Base-by-base conservation (phyloP, 35 echinoderm and acorn worm genomes). In the Patiria miniata region DNA sequence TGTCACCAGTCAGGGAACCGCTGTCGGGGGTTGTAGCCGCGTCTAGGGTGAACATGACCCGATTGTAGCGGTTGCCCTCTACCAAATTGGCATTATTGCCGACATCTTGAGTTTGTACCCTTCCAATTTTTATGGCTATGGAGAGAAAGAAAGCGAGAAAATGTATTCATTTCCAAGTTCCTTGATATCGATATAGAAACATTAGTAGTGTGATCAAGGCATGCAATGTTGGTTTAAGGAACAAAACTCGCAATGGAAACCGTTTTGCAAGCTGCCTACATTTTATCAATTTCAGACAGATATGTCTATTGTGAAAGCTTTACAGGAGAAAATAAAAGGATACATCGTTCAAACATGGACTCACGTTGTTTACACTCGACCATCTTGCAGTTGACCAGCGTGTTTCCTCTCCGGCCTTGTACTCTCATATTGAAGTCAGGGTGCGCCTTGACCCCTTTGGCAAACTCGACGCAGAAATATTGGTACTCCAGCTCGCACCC, bases 391-490 rank as follows among this genome's bases (percentile, higher is more conserved):
- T 86, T 40, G 21, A 86, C 15, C 2, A 86, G 37, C 7, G 37
- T 12, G 68, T 78, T 81, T 6, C 16, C 69, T n/a, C 79, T 85
- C 39, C 54, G 53, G 1, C 60, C 58, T 39, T 87, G 54, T 7
- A 86, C 28, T 22, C 40, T 78, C 79, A 92, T 80, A 59, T 39
- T 39, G 56, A 92, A 92, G 37, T 87, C 79, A 7, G 85, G 85
- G 22, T 57, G 56, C 5, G 90, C 76, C 77, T 54, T 59, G 5
- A 77, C 36, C 26, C 85, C 85, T 78, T 92, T 87, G 17, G 90
- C 59, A 57, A 92, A 92, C 44, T 92, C 90, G 26, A 92, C 30
- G 69, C 90, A 92, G 37, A 92, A 85, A 42, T 87, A 87, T 42
- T 87, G 84, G 30, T 86, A 92, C 22, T 92, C 90, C 16, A 79